phyloP scores from a whole-genome alignment of 2,888 invertebrate genomes.

The Micropterix aruncella region DNA sequence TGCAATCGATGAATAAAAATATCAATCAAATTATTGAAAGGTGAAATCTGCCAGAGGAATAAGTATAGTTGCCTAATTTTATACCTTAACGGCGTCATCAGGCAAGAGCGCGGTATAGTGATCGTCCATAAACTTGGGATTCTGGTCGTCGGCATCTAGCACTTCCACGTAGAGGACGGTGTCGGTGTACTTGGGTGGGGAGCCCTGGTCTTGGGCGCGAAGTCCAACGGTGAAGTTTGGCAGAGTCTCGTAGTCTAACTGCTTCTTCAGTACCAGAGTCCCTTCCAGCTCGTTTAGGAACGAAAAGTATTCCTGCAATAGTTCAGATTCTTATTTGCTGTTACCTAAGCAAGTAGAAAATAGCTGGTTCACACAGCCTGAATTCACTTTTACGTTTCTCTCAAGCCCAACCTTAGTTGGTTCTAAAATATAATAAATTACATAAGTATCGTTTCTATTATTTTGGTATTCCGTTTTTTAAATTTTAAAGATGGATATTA shows the following conservation, averaged over 20 bases:
- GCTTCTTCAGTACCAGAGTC: conserved; percentile 60
- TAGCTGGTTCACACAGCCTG: no score
- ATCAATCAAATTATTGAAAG: no score
- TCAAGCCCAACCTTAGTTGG: no score
- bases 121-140: conserved; percentile 67
- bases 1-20: no score
- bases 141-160: conserved; percentile 84
- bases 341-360: no score
- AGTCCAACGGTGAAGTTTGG: conserved; percentile 65
- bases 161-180: conserved; percentile 64
- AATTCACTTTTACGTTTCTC: no score
- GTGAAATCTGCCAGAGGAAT: no score
- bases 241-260: conserved; percentile 71
- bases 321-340: no score
- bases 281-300: conserved; percentile 81
- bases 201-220: conserved; percentile 66
- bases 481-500: no score
- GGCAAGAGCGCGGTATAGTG: conserved; percentile 59
- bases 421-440: no score
- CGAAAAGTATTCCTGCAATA: conserved; percentile 60
- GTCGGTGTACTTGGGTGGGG: conserved; percentile 63
- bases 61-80: neutral
- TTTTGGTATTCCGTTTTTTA: no score
- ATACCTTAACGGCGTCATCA: conserved; percentile 37
- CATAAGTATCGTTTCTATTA: no score